Percentiles rank a stretch among this genome's conserved stretches.
phyloP scores from a whole-genome alignment of 2,888 invertebrate species.

The Seira musarum region DNA sequence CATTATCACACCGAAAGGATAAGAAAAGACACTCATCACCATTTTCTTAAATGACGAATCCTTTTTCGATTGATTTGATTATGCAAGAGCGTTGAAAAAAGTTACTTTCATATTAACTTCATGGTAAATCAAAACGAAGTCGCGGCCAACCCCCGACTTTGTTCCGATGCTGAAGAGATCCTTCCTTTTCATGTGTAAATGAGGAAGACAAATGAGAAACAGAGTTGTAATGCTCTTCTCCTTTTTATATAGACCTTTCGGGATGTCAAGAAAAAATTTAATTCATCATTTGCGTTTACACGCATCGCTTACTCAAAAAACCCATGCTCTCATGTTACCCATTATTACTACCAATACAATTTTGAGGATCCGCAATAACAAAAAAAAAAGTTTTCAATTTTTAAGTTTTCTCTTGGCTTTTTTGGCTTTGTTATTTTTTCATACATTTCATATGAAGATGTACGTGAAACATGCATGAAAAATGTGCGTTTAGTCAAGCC shows the following conservation, averaged over 20 bases:
- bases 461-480: neutral
- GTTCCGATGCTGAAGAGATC: too few species aligned
- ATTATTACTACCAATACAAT: too few species aligned
- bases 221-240: constrained; percentile 12
- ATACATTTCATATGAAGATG: neutral
- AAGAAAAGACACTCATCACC: too few species aligned
- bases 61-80: too few species aligned
- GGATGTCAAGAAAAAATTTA: neutral
- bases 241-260: constrained; percentile 23
- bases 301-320: constrained; percentile 23
- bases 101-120: too few species aligned
- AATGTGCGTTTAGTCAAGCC: neutral
- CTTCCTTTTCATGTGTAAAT: constrained; percentile 23
- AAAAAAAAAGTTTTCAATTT: neutral
- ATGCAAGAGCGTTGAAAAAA: constrained; percentile 19
- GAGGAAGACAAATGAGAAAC: constrained; percentile 27
- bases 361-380: constrained; percentile 1
- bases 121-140: too few species aligned
- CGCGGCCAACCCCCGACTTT: neutral
- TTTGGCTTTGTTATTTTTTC: neutral
- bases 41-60: too few species aligned
- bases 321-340: too few species aligned
- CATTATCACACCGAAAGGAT: too few species aligned
- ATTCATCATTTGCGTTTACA: neutral
- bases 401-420: neutral